A percentile compares a stretch with the other conserved stretches of the same genome.
phyloP scores from a whole-genome alignment of 2,888 invertebrate species.

The Leptura quadrifasciata region DNA sequence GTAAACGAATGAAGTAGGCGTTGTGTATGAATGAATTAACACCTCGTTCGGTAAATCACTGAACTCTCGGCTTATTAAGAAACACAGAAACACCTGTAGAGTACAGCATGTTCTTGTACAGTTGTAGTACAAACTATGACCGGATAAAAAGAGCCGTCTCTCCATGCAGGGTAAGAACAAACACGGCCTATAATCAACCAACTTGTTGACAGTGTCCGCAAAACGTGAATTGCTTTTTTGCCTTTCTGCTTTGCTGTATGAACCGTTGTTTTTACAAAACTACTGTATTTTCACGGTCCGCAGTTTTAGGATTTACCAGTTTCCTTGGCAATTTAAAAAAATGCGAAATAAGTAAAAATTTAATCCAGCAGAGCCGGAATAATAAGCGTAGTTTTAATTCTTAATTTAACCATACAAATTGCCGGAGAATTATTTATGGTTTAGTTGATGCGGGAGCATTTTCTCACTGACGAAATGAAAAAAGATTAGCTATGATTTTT shows the following conservation, averaged over 20 bases:
- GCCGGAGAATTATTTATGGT: no score
- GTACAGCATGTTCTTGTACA: slow-evolving; percentile 53
- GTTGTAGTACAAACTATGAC: slow-evolving; percentile 57
- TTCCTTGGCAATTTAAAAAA: not conserved
- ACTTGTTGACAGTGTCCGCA: slow-evolving; percentile 50
- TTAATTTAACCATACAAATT: no score
- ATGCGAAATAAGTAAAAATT: no score
- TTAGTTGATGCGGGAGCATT: no score
- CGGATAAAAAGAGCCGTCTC: slow-evolving; percentile 53
- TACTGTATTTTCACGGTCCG: slow-evolving; percentile 31
- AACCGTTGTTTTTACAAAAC: slow-evolving; percentile 35
- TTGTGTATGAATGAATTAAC: slow-evolving; percentile 37
- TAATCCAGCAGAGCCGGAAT: no score
- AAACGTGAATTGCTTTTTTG: slow-evolving; percentile 42
- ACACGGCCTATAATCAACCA: slow-evolving; percentile 53
- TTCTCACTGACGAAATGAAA: no score
- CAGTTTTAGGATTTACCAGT: no score
- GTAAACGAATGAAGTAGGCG: slow-evolving; percentile 32
- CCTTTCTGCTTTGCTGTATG: slow-evolving; percentile 22
- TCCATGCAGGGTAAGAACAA: slow-evolving; percentile 53
- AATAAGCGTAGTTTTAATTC: no score
- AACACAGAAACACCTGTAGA: slow-evolving; percentile 49
- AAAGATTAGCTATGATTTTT: no score
- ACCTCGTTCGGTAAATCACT: slow-evolving; percentile 45
- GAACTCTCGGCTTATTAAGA: slow-evolving; percentile 46